These are phyloP conservation scores for Nymphalis polychloros DNA, from an alignment of 2,888 invertebrate genomes.

Conservation along the genomic window DNA sequence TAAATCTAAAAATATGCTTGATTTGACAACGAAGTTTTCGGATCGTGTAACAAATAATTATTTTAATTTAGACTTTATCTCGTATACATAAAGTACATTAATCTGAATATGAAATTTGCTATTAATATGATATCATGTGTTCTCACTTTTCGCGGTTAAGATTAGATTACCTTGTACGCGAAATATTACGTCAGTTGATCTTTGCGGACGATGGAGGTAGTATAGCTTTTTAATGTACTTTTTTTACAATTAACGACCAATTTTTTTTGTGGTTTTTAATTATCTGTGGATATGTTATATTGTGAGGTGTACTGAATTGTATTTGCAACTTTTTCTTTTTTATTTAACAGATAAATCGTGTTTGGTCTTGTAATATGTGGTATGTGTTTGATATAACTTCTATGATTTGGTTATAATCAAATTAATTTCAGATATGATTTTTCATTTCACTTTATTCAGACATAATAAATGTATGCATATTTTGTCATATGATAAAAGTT, in stretches of 20 bases:
- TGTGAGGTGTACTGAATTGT: no score
- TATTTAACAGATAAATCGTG: no score
- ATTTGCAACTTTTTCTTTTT: no score
- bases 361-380: no score
- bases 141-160: slow-evolving; percentile 30
- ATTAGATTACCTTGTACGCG: slow-evolving; percentile 32
- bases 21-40: background rate
- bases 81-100: background rate
- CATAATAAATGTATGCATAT: background rate
- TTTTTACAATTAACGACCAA: background rate
- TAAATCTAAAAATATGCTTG: background rate
- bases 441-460: no score
- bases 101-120: background rate
- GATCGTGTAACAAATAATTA: background rate
- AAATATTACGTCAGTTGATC: slow-evolving; percentile 22
- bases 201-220: slow-evolving; percentile 30
- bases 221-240: background rate
- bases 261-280: background rate
- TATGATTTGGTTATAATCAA: no score
- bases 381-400: no score
- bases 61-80: slow-evolving; percentile 8
- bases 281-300: background rate
- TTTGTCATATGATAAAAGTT: background rate
- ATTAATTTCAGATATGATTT: no score
- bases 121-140: slow-evolving; percentile 18